phyloP scores from a whole-genome alignment of 2,113 vertebrate species.

The Nesospiza acunhae region DNA sequence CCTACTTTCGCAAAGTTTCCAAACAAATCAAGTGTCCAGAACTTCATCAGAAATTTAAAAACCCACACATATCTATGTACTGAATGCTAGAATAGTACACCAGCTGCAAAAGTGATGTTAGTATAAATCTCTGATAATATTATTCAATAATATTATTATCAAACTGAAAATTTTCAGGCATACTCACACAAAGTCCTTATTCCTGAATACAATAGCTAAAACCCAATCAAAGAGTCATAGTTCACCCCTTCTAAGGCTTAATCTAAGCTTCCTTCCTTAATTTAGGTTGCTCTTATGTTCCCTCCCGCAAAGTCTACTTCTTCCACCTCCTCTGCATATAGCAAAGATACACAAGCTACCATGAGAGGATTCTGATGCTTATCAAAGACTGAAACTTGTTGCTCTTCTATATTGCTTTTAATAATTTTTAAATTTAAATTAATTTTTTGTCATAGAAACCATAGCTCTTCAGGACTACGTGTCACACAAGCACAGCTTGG shows the following conservation, averaged over 20 bases:
- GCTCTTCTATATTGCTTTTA: not conserved
- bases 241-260: not conserved
- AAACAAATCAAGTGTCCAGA: not conserved
- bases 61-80: not conserved
- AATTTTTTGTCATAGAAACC: not conserved
- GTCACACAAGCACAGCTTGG: not conserved
- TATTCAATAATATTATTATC: not conserved
- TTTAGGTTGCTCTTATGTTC: not conserved
- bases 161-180: not conserved
- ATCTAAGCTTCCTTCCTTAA: not conserved
- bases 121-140: not conserved
- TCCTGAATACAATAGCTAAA: not conserved
- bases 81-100: not conserved
- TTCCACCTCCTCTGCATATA: not conserved
- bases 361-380: not conserved
- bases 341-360: not conserved
- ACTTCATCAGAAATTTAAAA: not conserved
- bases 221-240: not conserved
- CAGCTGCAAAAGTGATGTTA: not conserved
- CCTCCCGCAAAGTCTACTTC: not conserved
- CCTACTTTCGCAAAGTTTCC: not conserved
- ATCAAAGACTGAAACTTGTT: not conserved
- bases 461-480: rapidly evolving
- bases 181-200: not conserved
- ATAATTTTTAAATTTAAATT: not conserved